Percentiles rank a stretch among this genome's conserved stretches.
Evolutionary conservation across 2,888 invertebrate genomes (phyloP).

Genomic region (Drosophila borealis): DNA sequence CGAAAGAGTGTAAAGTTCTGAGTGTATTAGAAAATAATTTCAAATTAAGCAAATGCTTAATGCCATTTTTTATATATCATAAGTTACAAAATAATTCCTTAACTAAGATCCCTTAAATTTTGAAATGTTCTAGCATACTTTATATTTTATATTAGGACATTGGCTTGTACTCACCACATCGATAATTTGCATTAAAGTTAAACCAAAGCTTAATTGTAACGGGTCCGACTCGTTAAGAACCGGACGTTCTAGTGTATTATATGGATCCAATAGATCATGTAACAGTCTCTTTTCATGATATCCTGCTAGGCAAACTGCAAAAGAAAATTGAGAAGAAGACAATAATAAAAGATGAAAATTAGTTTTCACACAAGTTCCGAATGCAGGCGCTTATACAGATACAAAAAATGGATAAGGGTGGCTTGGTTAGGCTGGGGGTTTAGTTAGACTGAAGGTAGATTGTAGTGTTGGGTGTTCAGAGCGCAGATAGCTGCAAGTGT

Average conservation of each 20-base stretch:
- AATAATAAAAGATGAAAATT: constrained; percentile 29
- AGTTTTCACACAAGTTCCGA: constrained; percentile 29
- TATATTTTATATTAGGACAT: too few species aligned
- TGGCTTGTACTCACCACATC: constrained; percentile 92
- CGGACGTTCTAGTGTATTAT: constrained; percentile 97
- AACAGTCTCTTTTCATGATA: constrained; percentile 96
- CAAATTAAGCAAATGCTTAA: too few species aligned
- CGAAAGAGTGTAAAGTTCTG: too few species aligned
- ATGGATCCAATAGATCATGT: constrained; percentile 95
- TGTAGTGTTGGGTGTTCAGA: constrained; percentile 5
- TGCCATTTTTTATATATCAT: too few species aligned
- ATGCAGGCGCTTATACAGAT: constrained; percentile 32
- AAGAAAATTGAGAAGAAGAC: constrained; percentile 48
- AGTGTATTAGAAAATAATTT: too few species aligned
- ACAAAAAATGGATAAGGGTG: constrained; percentile 9
- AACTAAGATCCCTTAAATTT: too few species aligned
- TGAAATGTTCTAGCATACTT: too few species aligned
- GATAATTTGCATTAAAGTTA: constrained; percentile 98
- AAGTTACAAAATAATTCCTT: too few species aligned
- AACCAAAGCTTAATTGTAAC: constrained; percentile 97
- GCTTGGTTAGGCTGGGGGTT: neutral
- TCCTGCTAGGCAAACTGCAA: constrained; percentile 88
- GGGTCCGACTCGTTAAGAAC: constrained; percentile 98
- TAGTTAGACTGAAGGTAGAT: constrained; percentile 7
- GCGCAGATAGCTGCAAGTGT: constrained; percentile 47